Evolutionary conservation across 2,113 vertebrate species (phyloP).

Genomic region (Grammomys surdaster): DNA sequence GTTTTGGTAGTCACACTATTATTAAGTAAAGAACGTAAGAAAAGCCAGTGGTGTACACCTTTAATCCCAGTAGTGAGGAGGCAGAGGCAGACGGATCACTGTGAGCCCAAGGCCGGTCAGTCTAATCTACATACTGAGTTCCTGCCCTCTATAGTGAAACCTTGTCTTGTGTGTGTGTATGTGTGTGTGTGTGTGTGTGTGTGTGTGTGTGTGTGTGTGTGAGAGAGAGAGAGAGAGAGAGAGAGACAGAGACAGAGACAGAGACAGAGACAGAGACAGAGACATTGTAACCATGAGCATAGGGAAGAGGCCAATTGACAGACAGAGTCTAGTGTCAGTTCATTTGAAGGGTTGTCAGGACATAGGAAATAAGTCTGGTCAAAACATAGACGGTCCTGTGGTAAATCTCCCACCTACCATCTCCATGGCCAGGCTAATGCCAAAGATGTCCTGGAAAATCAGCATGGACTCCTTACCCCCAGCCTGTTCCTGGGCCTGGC

Average conservation of each 20-base stretch:
- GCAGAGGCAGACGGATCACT: neutral
- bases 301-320: too few relatives aligned
- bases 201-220: neutral
- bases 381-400: neutral
- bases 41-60: neutral
- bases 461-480: neutral
- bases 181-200: too few relatives aligned
- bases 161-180: neutral
- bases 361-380: neutral
- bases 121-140: too few relatives aligned
- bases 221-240: neutral
- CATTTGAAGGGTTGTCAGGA: neutral
- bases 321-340: neutral
- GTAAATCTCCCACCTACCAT: neutral
- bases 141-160: neutral
- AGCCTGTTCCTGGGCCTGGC: slow-evolving; percentile 39
- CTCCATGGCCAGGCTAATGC: neutral
- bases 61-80: neutral
- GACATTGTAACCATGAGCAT: neutral
- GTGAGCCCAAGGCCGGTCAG: too few relatives aligned
- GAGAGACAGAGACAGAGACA: neutral
- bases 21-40: neutral
- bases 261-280: neutral
- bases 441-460: neutral
- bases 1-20: neutral